Evolutionary conservation across 2,113 vertebrate species (phyloP), one percentile per base, ranked within the genome.

Genomic region (Callipepla californica): DNA sequence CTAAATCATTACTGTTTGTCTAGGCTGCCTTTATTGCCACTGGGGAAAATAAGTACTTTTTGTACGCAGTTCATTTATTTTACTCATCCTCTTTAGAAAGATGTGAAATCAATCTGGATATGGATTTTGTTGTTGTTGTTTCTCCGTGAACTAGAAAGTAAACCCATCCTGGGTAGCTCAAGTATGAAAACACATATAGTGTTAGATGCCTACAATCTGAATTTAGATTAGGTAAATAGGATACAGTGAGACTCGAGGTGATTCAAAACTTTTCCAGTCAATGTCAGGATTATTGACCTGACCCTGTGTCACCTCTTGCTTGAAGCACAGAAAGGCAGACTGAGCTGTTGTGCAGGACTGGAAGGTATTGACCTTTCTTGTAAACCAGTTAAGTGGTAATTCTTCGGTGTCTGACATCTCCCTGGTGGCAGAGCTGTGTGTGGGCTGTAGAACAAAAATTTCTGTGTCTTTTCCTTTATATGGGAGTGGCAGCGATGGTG

Each of bases 91-190:
- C 38, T 36, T 63, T 66, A 89, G 42, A 45, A 83, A 66, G 50
- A 95, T 48, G 69, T 73, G 82, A 92, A 94, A 94, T 95, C 90
- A 90, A 76, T 93, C 55, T 69, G 5, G 2, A 2, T 93, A 77
- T 91, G n/a, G 92, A 86, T 74, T 76, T 48, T 73, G 80, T 36
- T 53, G 11, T 40, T 40, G 40, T 40, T 48, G 57, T 40, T 16
- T 1, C 12, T 62, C 3, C 7, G 4, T 63, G 42, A 81, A 38
- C 10, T 72, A 28, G 38, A 83, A 81, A 78, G 8, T 16, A 21
- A 20, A 73, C 22, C 3, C 19, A 74, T 73, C 40, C 42, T 40
- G 17, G 63, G n/a, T 4, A 90, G 10, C 34, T 90, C 45, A 89
- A 62, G 16, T 78, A 38, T 82, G 65, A 87, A 85, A 62, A 34